Evolutionary conservation across 2,888 invertebrate species (phyloP).

Genomic region (Tyria jacobaeae): DNA sequence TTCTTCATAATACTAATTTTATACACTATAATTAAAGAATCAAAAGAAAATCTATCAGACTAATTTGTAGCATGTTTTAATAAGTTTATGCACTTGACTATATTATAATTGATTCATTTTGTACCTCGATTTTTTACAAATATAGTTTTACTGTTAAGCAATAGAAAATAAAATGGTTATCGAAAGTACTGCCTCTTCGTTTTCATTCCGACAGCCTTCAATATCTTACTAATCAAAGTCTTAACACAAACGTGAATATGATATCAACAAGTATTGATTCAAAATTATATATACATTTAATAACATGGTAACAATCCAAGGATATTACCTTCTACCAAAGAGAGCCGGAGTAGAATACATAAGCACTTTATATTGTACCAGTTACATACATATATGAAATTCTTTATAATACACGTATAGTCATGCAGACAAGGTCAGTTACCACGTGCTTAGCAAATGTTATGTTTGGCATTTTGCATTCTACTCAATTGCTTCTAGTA

Average conservation of each 20-base stretch:
- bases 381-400: constrained; percentile 52
- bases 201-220: background rate
- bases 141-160: too few relatives aligned
- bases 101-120: too few relatives aligned
- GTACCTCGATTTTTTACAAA: too few relatives aligned
- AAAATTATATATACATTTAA: background rate
- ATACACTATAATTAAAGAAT: too few relatives aligned
- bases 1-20: too few relatives aligned
- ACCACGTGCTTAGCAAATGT: constrained; percentile 42
- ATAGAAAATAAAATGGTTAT: too few relatives aligned
- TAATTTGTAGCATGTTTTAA: too few relatives aligned
- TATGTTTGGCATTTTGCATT: constrained; percentile 16
- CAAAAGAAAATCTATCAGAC: too few relatives aligned
- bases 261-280: too few relatives aligned
- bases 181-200: background rate
- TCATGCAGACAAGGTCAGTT: constrained; percentile 47
- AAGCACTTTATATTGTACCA: constrained; percentile 41
- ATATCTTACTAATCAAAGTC: background rate
- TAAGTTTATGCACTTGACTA: too few relatives aligned
- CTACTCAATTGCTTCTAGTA: constrained; percentile 2
- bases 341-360: constrained; percentile 25
- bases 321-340: constrained; percentile 15
- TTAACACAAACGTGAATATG: background rate
- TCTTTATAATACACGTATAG: constrained; percentile 18
- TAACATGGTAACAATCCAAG: background rate